Conservation (phyloP, 2,797 vertebrate species). For the Halcyon chelicuti region DNA sequence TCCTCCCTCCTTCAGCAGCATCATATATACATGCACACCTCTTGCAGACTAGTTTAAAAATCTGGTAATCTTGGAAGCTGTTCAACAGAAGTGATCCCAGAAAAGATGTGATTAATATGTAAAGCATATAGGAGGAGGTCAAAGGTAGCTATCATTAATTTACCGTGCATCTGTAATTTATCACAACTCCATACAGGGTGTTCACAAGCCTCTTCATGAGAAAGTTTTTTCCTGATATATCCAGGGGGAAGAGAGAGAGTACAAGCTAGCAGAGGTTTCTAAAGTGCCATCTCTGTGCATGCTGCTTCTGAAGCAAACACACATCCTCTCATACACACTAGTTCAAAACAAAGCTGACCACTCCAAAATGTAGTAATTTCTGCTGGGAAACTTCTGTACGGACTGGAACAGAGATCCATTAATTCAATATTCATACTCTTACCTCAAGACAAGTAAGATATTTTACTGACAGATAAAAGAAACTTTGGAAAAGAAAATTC, state of each 20-base stretch:
- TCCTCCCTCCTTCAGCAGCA: neutral
- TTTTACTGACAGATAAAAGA: neutral
- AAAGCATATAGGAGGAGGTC: neutral
- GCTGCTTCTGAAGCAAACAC: neutral
- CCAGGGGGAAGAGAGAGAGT: neutral
- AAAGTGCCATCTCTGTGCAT: neutral
- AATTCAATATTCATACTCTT: neutral
- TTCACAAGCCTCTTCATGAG: neutral
- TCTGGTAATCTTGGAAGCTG: neutral
- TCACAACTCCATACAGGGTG: neutral
- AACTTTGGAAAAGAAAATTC: neutral
- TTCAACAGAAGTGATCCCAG: neutral
- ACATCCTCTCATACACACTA: neutral
- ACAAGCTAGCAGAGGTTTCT: neutral
- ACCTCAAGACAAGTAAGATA: neutral
- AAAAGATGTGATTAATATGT: neutral
- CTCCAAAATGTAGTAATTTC: neutral
- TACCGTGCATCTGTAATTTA: constrained; percentile 13
- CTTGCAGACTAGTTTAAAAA: neutral
- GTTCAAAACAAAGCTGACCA: neutral
- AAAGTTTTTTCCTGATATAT: neutral
- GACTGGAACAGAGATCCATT: neutral
- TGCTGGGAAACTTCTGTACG: neutral
- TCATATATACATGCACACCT: neutral
- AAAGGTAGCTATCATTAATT: constrained; percentile 23